Base-by-base conservation (phyloP, 1,140 invertebrate species). In the Drosophila nigrodunni region DNA sequence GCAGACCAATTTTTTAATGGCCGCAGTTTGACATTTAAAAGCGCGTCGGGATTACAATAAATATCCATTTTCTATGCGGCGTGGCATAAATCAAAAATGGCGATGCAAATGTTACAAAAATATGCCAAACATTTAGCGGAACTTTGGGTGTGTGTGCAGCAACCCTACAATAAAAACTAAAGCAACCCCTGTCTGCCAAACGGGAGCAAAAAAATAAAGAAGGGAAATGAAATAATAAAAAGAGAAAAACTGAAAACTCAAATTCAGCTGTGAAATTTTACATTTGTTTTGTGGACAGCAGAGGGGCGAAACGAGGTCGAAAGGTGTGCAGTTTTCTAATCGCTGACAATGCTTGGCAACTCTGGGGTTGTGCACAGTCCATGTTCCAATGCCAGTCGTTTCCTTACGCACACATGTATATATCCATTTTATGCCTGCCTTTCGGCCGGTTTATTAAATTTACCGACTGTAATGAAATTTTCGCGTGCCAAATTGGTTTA, bases 401-500 rank as follows among this genome's bases (percentile, higher is more conserved):
- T 3, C 49, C 68, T 54, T 37, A 75, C 58, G 60, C 75, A 49
- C 50, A 54, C 6, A 30, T 30, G 0, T 30, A 21, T 2, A 21
- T 30, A 0, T 58, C 46, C 18, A 52, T 30, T 54, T 15, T 73
- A 13, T 47, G 44, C 15, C 30, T n/a, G 37, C 37, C 37, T 5
- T 8, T 37, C 41, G 41, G 10, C 34, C 65, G 83, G 76, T 88
- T 88, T 88, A 88, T 88, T 88, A 89, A 75, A 88, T 88, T 88
- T 76, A 77, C 80, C 66, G 59, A 59, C 85, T 80, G 80, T 88
- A 88, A 88, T 88, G 77, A 68, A 83, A 88, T 88, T 88, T 87
- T 83, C 83, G 85, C 85, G 75, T 78, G 76, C 85, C 67, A 88
- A 88, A 88, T 88, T 88, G 85, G 77, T 82, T 87, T 88, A 87